These are phyloP conservation scores for Prenolepis imparis DNA, from an alignment of 2,888 invertebrate species.

Conservation along the genomic window DNA sequence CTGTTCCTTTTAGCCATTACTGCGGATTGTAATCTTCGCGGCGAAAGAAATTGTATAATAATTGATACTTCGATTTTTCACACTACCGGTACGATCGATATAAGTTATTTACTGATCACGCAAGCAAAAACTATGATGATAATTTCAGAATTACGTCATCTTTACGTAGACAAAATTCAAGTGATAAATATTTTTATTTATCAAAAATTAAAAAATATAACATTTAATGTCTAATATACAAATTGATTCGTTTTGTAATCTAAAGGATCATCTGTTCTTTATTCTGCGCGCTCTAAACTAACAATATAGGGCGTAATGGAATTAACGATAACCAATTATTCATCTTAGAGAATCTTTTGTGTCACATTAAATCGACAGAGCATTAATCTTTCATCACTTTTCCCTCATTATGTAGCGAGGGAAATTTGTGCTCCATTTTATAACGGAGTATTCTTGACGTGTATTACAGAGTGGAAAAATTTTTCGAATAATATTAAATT, in stretches of 20 bases:
- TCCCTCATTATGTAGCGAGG: background rate
- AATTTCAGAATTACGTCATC: constrained; percentile 10
- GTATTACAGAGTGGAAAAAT: constrained; percentile 2
- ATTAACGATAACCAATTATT: constrained; percentile 55
- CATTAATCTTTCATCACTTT: constrained; percentile 39
- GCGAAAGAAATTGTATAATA: constrained; percentile 25
- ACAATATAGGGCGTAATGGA: constrained; percentile 5
- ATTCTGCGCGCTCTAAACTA: background rate
- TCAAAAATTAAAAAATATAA: background rate
- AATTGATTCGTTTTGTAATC: background rate
- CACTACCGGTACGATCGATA: background rate
- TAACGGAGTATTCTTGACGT: background rate
- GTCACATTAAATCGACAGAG: constrained; percentile 41
- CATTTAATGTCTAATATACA: background rate
- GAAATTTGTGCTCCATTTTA: constrained; percentile 30
- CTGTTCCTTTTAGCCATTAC: constrained; percentile 32
- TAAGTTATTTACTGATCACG: constrained; percentile 1
- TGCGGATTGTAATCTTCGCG: constrained; percentile 30
- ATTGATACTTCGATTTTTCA: constrained; percentile 28
- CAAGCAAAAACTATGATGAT: background rate
- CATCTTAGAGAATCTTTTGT: constrained; percentile 32
- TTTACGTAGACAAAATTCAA: background rate
- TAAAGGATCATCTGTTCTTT: constrained; percentile 2
- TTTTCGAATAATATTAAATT: constrained; percentile 18
- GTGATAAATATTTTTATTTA: background rate